phyloP scores from a whole-genome alignment of 2,113 vertebrate species.

The Oncorhynchus tshawytscha region DNA sequence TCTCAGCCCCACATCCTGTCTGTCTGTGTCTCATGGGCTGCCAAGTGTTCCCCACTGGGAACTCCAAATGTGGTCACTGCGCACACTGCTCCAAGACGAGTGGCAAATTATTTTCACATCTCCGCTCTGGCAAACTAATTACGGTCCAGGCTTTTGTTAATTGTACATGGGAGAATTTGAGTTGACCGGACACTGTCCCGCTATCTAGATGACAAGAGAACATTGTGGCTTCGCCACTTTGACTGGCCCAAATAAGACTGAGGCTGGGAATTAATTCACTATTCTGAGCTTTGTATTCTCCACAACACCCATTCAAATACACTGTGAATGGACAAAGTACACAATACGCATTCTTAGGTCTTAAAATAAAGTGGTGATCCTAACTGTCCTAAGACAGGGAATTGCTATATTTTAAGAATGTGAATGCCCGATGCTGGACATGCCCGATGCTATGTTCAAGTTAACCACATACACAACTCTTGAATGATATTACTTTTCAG shows the following conservation, averaged over 20 bases:
- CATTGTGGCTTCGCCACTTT: neutral
- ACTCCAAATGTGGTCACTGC: slow-evolving; percentile 25
- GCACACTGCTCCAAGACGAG: slow-evolving; percentile 19
- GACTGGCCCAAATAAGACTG: neutral
- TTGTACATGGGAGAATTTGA: slow-evolving; percentile 8
- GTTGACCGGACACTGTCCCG: neutral
- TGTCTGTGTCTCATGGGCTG: slow-evolving; percentile 6
- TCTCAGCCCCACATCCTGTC: neutral
- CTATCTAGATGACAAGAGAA: neutral
- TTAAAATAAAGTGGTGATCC: too few species aligned
- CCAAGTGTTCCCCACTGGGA: neutral
- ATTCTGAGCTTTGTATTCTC: too few species aligned
- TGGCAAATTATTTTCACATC: slow-evolving; percentile 38
- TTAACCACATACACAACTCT: too few species aligned
- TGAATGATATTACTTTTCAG: too few species aligned
- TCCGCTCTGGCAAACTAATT: slow-evolving; percentile 34
- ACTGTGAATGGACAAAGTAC: too few species aligned
- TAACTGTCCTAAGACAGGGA: too few species aligned
- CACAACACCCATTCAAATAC: too few species aligned
- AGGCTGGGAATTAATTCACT: too few species aligned
- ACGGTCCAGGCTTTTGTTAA: slow-evolving; percentile 35
- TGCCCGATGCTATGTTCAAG: too few species aligned
- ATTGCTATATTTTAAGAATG: too few species aligned
- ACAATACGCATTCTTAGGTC: too few species aligned
- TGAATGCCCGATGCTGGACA: too few species aligned